Percentiles rank a stretch among this genome's conserved stretches.
Evolutionary conservation across 2,888 invertebrate species (phyloP).

Genomic region (Hypena proboscidalis): DNA sequence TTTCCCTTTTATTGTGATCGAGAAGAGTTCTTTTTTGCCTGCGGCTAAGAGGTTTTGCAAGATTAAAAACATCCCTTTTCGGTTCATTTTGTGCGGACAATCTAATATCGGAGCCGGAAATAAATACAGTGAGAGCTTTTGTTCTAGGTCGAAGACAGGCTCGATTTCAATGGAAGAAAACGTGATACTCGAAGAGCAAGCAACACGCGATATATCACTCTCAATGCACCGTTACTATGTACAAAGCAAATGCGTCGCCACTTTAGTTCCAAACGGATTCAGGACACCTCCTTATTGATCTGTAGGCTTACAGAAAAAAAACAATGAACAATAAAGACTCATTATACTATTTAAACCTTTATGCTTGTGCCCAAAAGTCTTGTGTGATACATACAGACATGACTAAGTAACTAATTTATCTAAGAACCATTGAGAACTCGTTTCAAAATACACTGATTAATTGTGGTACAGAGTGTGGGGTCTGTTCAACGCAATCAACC

Average conservation of each 20-base stretch:
- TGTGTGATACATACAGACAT: slow-evolving; percentile 22
- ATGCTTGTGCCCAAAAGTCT: slow-evolving; percentile 15
- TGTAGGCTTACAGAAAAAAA: slow-evolving; percentile 9
- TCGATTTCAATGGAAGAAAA: background rate
- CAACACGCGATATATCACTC: slow-evolving; percentile 1
- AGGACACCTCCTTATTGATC: slow-evolving; percentile 8
- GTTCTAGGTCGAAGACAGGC: background rate
- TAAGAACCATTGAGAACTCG: slow-evolving; percentile 29
- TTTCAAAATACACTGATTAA: slow-evolving; percentile 47
- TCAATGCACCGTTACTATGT: slow-evolving; percentile 5
- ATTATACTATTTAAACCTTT: slow-evolving; percentile 2
- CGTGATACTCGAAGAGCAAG: background rate
- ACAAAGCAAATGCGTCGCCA: slow-evolving; percentile 6
- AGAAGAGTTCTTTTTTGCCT: slow-evolving; percentile 19
- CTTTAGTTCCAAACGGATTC: slow-evolving; percentile 6
- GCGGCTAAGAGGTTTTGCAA: slow-evolving; percentile 4
- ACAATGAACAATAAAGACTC: slow-evolving; percentile 7
- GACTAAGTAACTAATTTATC: slow-evolving; percentile 46
- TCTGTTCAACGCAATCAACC: slow-evolving; percentile 29
- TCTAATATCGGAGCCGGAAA: too few relatives aligned
- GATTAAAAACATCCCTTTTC: slow-evolving; percentile 3
- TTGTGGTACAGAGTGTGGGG: slow-evolving; percentile 18
- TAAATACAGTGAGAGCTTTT: too few relatives aligned
- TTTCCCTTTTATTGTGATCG: slow-evolving; percentile 36
- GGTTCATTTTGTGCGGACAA: too few relatives aligned